These are phyloP conservation scores for Branchinecta lynchi DNA, from an alignment of 1,140 invertebrate species.

Conservation along the genomic window DNA sequence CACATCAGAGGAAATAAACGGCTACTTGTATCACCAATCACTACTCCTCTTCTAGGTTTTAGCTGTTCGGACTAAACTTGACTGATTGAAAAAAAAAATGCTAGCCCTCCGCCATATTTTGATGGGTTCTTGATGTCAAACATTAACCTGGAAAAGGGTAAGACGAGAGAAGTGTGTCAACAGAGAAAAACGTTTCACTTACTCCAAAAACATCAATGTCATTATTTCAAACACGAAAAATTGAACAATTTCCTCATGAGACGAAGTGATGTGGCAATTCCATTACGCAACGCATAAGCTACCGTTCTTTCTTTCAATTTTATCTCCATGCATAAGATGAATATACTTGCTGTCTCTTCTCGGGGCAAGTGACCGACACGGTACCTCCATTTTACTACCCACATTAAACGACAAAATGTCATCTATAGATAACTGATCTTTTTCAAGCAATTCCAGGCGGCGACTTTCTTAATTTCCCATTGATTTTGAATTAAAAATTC, in stretches of 20 bases:
- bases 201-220: not conserved
- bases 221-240: not conserved
- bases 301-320: not conserved
- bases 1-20: no score
- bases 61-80: no score
- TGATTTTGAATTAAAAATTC: not conserved
- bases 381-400: not conserved
- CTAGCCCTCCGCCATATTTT: slow-evolving; percentile 1
- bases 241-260: not conserved
- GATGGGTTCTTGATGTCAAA: not conserved
- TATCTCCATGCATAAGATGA: not conserved
- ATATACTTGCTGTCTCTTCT: not conserved
- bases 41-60: no score
- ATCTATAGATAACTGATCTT: not conserved
- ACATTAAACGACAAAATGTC: not conserved
- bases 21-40: no score
- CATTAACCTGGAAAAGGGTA: not conserved
- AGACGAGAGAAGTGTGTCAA: not conserved
- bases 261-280: slow-evolving; percentile 1
- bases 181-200: not conserved
- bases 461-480: not conserved
- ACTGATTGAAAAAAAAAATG: no score
- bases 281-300: not conserved
- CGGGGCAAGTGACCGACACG: not conserved
- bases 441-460: not conserved